These are phyloP conservation scores for Spodoptera littoralis DNA, from an alignment of 2,888 invertebrate species.

Conservation along the genomic window DNA sequence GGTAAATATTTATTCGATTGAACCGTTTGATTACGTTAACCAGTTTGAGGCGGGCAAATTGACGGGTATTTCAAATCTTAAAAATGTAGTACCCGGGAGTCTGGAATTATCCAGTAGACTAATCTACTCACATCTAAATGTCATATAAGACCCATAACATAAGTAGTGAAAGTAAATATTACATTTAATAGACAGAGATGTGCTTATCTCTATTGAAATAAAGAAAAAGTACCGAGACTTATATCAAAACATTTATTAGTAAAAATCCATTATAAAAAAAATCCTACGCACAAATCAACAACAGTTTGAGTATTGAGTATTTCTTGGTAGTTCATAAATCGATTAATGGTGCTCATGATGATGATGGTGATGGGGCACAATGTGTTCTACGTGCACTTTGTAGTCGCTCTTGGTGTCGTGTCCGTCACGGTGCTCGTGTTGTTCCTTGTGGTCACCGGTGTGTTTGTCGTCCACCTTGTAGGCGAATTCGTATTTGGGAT, in stretches of 20 bases:
- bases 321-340: no score
- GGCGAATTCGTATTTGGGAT: slow-evolving; percentile 73
- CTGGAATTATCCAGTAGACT: no score
- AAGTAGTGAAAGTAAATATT: no score
- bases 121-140: no score
- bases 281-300: slow-evolving; percentile 28
- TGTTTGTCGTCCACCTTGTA: slow-evolving; percentile 84
- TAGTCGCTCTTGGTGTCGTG: slow-evolving; percentile 88
- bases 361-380: slow-evolving; percentile 55
- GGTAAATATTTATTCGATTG: no score
- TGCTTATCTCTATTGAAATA: no score
- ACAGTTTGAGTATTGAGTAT: neutral
- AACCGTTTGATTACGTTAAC: no score
- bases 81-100: no score
- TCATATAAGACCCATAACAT: no score
- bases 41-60: no score
- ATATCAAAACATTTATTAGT: slow-evolving; percentile 13
- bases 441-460: slow-evolving; percentile 87
- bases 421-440: slow-evolving; percentile 85
- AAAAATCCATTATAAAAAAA: slow-evolving; percentile 2
- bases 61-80: no score
- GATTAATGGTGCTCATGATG: slow-evolving; percentile 18
- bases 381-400: slow-evolving; percentile 78
- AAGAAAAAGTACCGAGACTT: neutral
- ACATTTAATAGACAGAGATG: no score